Percentiles rank a stretch among this genome's conserved stretches.
phyloP scores from a whole-genome alignment of 1,140 invertebrate genomes.

The Leucophenga varia region DNA sequence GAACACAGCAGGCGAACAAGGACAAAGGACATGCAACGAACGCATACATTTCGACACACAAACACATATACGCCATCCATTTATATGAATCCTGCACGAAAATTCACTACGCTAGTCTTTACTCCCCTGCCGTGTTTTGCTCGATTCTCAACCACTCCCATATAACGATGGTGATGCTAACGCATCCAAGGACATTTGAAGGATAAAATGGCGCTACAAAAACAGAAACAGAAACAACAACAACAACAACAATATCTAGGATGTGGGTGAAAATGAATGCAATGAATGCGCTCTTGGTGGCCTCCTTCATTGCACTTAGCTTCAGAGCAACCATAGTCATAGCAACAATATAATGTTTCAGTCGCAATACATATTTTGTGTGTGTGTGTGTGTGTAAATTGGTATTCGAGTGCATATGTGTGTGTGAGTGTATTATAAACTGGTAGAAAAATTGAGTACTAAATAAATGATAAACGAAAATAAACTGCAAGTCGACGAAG shows the following conservation, averaged over 20 bases:
- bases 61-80: too few species aligned
- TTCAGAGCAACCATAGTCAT: too few species aligned
- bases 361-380: too few species aligned
- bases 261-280: too few species aligned
- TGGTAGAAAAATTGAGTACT: conserved; percentile 53
- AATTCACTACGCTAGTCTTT: conserved; percentile 24
- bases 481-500: conserved; percentile 39
- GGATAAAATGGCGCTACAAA: conserved; percentile 49
- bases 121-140: too few species aligned
- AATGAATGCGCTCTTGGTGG: too few species aligned
- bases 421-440: conserved; percentile 19
- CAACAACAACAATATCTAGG: conserved; percentile 15
- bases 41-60: conserved; percentile 18
- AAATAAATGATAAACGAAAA: conserved; percentile 55
- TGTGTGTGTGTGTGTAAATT: too few species aligned
- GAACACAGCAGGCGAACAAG: conserved; percentile 4
- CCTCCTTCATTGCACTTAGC: too few species aligned
- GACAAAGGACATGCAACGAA: conserved; percentile 40
- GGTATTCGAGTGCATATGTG: too few species aligned
- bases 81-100: too few species aligned
- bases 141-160: not conserved
- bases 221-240: not conserved
- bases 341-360: conserved; percentile 15
- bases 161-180: conserved; percentile 14
- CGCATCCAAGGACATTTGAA: conserved; percentile 54